These are phyloP conservation scores for Megaceryle maxima DNA, from an alignment of 2,113 vertebrate species.

Conservation along the genomic window DNA sequence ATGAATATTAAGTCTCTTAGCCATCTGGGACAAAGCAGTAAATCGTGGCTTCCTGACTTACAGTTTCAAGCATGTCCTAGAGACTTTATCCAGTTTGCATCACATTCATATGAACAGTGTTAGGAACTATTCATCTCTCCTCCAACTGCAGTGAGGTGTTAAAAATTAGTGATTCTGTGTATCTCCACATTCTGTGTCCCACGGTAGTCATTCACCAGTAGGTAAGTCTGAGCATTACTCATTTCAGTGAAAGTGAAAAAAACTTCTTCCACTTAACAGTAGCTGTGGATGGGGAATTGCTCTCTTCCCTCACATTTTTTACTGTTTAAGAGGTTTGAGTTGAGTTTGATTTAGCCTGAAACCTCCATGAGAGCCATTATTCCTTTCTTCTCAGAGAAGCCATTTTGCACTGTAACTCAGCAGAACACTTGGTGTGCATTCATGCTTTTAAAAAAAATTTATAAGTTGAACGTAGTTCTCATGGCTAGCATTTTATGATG, in stretches of 20 bases:
- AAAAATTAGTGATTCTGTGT: background rate
- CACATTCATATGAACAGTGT: background rate
- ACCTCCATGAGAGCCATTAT: background rate
- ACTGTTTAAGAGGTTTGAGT: background rate
- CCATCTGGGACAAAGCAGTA: background rate
- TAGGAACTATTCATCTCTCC: background rate
- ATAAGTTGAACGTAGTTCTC: background rate
- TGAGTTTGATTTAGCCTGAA: background rate
- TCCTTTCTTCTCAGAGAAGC: background rate
- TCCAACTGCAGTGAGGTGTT: background rate
- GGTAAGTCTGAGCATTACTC: background rate
- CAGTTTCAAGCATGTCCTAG: background rate
- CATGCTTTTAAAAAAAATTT: fast-evolving
- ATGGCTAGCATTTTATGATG: background rate
- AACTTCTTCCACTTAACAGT: background rate
- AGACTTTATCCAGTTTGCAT: background rate
- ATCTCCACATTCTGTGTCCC: background rate
- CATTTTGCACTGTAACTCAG: background rate
- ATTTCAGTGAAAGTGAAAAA: background rate
- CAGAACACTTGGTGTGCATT: background rate
- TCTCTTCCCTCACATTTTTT: background rate
- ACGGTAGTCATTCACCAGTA: background rate
- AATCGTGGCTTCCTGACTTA: background rate
- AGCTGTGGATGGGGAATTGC: background rate
- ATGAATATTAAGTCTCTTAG: background rate